Percentiles rank a stretch among this genome's conserved stretches.
These are phyloP conservation scores for Apogon hyalosoma DNA, from an alignment of 2,797 vertebrate species.

Conservation along the genomic window DNA sequence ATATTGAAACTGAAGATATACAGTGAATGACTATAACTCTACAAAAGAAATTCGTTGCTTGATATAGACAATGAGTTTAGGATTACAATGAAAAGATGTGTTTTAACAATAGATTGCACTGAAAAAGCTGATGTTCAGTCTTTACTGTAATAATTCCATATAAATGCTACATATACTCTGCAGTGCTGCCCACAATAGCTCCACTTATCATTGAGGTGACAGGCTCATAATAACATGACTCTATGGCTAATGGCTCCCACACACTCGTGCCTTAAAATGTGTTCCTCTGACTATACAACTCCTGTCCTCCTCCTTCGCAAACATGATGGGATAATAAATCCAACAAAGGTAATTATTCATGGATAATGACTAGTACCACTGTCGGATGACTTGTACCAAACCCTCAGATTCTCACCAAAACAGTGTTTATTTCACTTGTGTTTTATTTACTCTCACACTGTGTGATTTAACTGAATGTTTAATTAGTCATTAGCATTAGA, in stretches of 20 bases:
- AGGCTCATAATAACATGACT: conserved; percentile 76
- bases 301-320: conserved; percentile 52
- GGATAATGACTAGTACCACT: conserved; percentile 41
- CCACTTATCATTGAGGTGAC: conserved; percentile 76
- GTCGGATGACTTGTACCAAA: conserved; percentile 30
- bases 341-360: conserved; percentile 58
- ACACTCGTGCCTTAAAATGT: conserved; percentile 72
- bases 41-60: background rate
- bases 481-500: too few species aligned
- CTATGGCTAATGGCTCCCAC: conserved; percentile 75
- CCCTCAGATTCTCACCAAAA: conserved; percentile 23
- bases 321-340: conserved; percentile 60
- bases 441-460: conserved; percentile 17
- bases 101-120: conserved; percentile 33
- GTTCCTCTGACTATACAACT: conserved; percentile 61
- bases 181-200: conserved; percentile 63
- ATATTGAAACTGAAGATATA: too few species aligned
- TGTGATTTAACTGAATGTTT: too few species aligned
- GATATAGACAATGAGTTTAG: conserved; percentile 6
- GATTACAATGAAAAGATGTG: conserved; percentile 35
- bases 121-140: conserved; percentile 39
- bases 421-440: background rate
- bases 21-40: too few species aligned
- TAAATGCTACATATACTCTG: conserved; percentile 56
- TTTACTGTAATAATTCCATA: conserved; percentile 53